Base-by-base conservation (phyloP, 2,113 vertebrate genomes). In the Macquaria australasica region DNA sequence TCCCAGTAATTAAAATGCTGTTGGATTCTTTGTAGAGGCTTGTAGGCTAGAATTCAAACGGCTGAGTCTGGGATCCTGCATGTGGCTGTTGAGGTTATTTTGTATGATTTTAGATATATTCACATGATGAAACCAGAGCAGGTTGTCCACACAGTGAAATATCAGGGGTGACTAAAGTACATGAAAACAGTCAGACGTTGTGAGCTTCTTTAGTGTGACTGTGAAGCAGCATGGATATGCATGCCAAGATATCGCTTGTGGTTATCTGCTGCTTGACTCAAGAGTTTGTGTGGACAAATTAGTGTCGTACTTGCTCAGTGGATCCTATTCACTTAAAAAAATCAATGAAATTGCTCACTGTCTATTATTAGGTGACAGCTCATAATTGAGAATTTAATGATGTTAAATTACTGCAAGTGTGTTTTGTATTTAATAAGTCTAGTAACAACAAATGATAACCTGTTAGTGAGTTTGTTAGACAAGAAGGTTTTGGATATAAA, bases 91-190 rank as follows among this genome's bases (percentile, higher is more conserved):
- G 16, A 45, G 39, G 76, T 77, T 88, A 58, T 86, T 87, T 59
- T 72, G n/a, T 69, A 50, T 55, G 28, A n/a, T 79, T 73, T 82
- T 55, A 53, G 79, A 74, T 59, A 74, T 59, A 55, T 18, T 62
- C 41, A 41, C 75, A 81, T 73, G 62, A 81, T 77, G 74, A 86
- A 81, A 79, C 31, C 45, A 48, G 63, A 77, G 63, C 12, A 63
- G 62, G 73, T 80, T 86, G 84, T 76, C 56, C 53, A 50, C 88
- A 86, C 83, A 84, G 64, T 72, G 59, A 68, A 80, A 59, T 74
- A 74, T 79, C 73, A 77, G 58, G 34, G 64, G 25, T 73, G 82
- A 83, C 76, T 82, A 76, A 85, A 87, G 75, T 68, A 18, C 74
- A 76, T 80, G 69, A 72, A 77, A 77, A 59, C 74, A 34, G 25